These are phyloP conservation scores for Eulemur mongoz DNA, from an alignment of 2,797 vertebrate species.

Conservation along the genomic window DNA sequence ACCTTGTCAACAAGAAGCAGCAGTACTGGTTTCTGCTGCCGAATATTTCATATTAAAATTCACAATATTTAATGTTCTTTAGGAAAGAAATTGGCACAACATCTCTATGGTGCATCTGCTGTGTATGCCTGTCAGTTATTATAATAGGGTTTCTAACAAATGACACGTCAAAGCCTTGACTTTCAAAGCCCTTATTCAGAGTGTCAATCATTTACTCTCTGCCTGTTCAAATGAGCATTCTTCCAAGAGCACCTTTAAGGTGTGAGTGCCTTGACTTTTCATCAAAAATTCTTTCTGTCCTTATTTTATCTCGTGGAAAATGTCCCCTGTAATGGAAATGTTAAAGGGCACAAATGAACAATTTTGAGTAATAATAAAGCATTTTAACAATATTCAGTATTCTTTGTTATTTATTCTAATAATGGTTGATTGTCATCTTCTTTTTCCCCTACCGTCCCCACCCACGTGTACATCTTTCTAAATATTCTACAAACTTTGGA, in stretches of 20 bases:
- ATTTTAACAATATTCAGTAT: slow-evolving; percentile 30
- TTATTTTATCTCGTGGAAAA: slow-evolving; percentile 41
- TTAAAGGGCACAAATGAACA: slow-evolving; percentile 51
- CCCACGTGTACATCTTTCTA: background rate
- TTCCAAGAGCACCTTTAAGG: slow-evolving; percentile 74
- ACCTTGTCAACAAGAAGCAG: slow-evolving; percentile 64
- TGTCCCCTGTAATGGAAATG: slow-evolving; percentile 51
- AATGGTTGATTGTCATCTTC: background rate
- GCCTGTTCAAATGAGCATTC: slow-evolving; percentile 67
- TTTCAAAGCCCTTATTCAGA: slow-evolving; percentile 78
- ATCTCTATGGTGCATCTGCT: slow-evolving; percentile 54
- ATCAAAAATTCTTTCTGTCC: slow-evolving; percentile 74
- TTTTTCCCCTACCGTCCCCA: background rate
- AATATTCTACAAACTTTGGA: slow-evolving; percentile 43
- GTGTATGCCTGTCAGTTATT: slow-evolving; percentile 76
- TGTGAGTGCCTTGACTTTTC: slow-evolving; percentile 62
- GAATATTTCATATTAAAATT: slow-evolving; percentile 75
- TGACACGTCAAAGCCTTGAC: slow-evolving; percentile 69
- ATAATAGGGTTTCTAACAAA: slow-evolving; percentile 82
- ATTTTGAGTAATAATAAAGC: slow-evolving; percentile 47
- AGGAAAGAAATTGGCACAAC: slow-evolving; percentile 64
- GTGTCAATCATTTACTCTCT: slow-evolving; percentile 76
- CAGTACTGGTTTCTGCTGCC: slow-evolving; percentile 24
- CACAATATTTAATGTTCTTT: slow-evolving; percentile 69
- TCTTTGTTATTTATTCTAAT: slow-evolving; percentile 18